Evolutionary conservation across 64 coral and sea anemone genomes (phyloP).

Genomic region (Exaiptasia diaphana): DNA sequence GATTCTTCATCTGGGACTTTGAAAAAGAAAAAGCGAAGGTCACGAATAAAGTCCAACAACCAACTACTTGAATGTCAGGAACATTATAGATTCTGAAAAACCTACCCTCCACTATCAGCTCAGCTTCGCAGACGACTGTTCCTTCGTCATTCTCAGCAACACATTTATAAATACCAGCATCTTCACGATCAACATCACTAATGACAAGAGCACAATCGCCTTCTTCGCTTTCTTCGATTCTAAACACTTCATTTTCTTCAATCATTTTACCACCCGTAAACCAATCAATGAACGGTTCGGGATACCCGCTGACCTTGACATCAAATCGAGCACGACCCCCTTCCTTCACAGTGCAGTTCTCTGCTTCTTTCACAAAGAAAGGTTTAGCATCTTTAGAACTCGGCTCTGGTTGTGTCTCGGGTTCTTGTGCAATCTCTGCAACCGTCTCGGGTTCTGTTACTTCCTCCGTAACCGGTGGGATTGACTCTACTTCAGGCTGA

Average conservation of each 20-base stretch:
- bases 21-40: background rate
- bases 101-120: slow-evolving; percentile 47
- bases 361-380: background rate
- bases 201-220: slow-evolving; percentile 42
- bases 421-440: background rate
- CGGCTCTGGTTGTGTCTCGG: background rate
- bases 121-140: slow-evolving; percentile 26
- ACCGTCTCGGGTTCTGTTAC: slow-evolving; percentile 4
- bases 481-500: background rate
- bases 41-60: too few relatives aligned
- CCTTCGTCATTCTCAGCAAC: slow-evolving; percentile 43
- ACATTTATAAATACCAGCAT: slow-evolving; percentile 57
- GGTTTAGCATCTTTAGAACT: background rate
- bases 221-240: slow-evolving; percentile 41
- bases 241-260: slow-evolving; percentile 21
- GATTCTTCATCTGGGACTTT: slow-evolving; percentile 33
- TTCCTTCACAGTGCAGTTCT: background rate
- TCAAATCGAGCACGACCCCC: slow-evolving; percentile 35
- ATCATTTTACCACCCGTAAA: slow-evolving; percentile 16
- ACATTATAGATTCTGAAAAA: too few relatives aligned
- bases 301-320: slow-evolving; percentile 39
- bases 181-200: slow-evolving; percentile 39
- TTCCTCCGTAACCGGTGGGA: background rate
- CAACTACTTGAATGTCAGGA: too few relatives aligned
- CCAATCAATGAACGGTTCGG: slow-evolving; percentile 48